phyloP scores from a whole-genome alignment of 2,797 vertebrate genomes.

The Pseudochirops cupreus region DNA sequence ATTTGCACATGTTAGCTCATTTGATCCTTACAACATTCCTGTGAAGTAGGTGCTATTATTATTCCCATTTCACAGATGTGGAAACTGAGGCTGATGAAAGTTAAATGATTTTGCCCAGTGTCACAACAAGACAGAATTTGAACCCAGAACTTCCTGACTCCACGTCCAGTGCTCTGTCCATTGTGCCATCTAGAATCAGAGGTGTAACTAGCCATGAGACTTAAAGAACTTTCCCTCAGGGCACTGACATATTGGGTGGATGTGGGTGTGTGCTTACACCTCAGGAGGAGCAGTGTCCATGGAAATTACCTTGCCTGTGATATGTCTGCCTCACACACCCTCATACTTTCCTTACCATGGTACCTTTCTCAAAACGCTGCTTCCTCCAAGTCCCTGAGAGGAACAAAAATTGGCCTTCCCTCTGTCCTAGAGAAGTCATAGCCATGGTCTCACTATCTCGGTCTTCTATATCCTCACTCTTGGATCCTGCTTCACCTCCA shows the following conservation, averaged over 20 bases:
- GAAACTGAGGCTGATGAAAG: neutral
- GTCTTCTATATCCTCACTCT: neutral
- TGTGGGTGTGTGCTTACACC: neutral
- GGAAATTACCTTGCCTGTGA: neutral
- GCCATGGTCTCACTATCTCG: neutral
- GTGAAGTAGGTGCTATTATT: neutral
- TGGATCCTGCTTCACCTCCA: neutral
- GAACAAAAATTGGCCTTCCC: neutral
- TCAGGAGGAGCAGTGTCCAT: neutral
- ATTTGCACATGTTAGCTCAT: neutral
- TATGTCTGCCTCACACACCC: neutral
- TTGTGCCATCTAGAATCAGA: neutral
- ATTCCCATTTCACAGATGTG: neutral
- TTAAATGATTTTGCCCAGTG: neutral
- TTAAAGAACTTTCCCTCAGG: neutral
- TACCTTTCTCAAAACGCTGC: neutral
- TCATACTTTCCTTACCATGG: neutral
- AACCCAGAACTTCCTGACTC: neutral
- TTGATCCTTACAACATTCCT: neutral
- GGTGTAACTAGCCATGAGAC: neutral
- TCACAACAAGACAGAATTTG: neutral
- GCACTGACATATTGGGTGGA: neutral
- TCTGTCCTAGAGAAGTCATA: neutral
- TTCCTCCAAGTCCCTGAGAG: neutral
- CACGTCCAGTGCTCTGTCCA: neutral